Percentiles rank a stretch among this genome's conserved stretches.
Evolutionary conservation across 2,888 invertebrate species (phyloP).

Genomic region (Epistrophe grossulariae): DNA sequence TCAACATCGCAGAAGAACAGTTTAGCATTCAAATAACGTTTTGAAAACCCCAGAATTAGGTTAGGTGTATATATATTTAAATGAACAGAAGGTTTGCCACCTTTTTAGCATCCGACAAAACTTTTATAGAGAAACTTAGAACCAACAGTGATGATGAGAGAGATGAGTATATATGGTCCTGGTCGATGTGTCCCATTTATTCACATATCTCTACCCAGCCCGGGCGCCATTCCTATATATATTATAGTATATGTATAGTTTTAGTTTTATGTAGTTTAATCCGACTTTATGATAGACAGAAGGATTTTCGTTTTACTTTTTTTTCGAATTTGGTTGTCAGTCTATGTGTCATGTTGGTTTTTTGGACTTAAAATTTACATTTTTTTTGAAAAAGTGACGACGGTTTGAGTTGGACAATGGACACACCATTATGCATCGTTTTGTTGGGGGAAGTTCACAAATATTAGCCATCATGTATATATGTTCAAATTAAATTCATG

Average conservation of each 20-base stretch:
- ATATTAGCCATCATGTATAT: constrained; percentile 59
- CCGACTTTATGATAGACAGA: constrained; percentile 68
- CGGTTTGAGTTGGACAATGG: constrained; percentile 10
- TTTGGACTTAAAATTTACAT: constrained; percentile 66
- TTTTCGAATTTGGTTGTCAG: constrained; percentile 28
- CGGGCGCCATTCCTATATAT: constrained; percentile 5
- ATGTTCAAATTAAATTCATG: constrained; percentile 56
- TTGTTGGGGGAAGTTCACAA: constrained; percentile 54
- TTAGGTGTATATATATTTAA: constrained; percentile 17
- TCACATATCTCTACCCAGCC: constrained; percentile 15
- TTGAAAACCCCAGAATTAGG: constrained; percentile 67
- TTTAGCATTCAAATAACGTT: constrained; percentile 74
- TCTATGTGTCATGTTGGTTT: constrained; percentile 68
- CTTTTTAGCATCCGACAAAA: constrained; percentile 37
- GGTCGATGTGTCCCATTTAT: constrained; percentile 51
- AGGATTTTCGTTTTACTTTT: constrained; percentile 33
- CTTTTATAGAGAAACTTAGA: constrained; percentile 8
- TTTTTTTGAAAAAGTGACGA: constrained; percentile 31
- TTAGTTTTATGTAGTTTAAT: constrained; percentile 69
- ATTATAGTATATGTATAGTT: constrained; percentile 10
- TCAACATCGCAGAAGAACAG: constrained; percentile 41
- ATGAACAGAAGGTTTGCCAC: constrained; percentile 61
- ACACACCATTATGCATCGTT: constrained; percentile 9
- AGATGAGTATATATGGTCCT: not conserved
- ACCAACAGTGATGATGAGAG: not conserved